phyloP scores from a whole-genome alignment of 2,797 vertebrate species.

The Crocidura indochinensis region DNA sequence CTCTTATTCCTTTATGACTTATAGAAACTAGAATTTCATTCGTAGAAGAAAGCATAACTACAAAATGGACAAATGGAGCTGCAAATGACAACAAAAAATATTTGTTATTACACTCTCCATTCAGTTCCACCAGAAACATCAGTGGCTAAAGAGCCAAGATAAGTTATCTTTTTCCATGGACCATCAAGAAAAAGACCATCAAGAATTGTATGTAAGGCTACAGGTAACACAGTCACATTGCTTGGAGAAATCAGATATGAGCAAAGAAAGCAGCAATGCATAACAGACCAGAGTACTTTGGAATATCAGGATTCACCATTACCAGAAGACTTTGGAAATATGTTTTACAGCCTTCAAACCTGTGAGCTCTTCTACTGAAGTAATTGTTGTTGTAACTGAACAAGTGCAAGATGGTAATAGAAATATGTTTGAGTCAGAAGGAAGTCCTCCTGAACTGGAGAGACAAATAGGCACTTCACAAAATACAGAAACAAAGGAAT shows the following conservation, averaged over 20 bases:
- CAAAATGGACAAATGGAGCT: slow-evolving; percentile 92
- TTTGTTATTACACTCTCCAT: slow-evolving; percentile 87
- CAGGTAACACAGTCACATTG: slow-evolving; percentile 63
- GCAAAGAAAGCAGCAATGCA: slow-evolving; percentile 89
- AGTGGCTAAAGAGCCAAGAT: slow-evolving; percentile 84
- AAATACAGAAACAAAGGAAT: slow-evolving; percentile 85
- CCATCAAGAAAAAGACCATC: slow-evolving; percentile 59
- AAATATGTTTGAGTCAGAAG: slow-evolving; percentile 54
- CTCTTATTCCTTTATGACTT: slow-evolving; percentile 93
- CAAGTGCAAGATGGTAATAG: slow-evolving; percentile 50
- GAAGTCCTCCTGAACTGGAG: slow-evolving; percentile 46
- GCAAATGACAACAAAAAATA: slow-evolving; percentile 88
- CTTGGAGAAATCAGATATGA: slow-evolving; percentile 87
- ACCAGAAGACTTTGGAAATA: slow-evolving; percentile 88
- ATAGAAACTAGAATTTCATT: slow-evolving; percentile 97
- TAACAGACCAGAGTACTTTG: slow-evolving; percentile 93
- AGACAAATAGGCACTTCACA: slow-evolving; percentile 85
- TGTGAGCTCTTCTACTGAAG: slow-evolving; percentile 72
- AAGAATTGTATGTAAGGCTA: slow-evolving; percentile 77
- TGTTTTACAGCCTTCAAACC: slow-evolving; percentile 87
- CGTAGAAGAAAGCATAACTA: slow-evolving; percentile 90
- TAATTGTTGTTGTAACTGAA: slow-evolving; percentile 68
- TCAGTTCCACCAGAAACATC: slow-evolving; percentile 82
- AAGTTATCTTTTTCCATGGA: slow-evolving; percentile 74
- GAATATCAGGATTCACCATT: slow-evolving; percentile 94